These are phyloP conservation scores for Philaethria dido DNA, from an alignment of 2,888 invertebrate species.

Conservation along the genomic window DNA sequence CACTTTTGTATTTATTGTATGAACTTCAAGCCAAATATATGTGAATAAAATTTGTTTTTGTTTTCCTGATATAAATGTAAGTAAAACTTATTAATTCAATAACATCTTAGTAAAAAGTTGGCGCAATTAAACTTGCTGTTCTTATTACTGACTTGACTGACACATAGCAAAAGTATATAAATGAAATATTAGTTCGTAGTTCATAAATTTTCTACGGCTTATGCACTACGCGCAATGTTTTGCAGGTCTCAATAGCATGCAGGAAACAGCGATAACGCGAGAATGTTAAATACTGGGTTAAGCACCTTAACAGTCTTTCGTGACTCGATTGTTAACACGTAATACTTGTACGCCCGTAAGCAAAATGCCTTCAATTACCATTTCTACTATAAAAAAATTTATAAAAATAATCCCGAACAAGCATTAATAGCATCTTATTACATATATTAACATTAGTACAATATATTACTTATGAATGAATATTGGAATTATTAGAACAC, in stretches of 20 bases:
- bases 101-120: neutral
- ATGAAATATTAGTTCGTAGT: too few species aligned
- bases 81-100: too few species aligned
- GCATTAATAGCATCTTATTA: too few species aligned
- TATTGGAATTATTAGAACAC: neutral
- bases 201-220: neutral
- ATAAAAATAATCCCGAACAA: too few species aligned
- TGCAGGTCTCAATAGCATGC: neutral
- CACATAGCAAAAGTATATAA: too few species aligned
- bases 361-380: too few species aligned
- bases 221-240: neutral
- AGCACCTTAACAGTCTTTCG: neutral
- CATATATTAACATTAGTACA: too few species aligned
- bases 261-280: neutral
- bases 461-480: neutral
- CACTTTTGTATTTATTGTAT: too few species aligned
- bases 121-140: neutral
- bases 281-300: conserved; percentile 7
- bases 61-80: neutral
- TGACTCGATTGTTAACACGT: neutral
- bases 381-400: too few species aligned
- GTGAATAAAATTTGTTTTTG: neutral
- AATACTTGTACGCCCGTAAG: neutral
- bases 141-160: neutral
- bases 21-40: neutral